Evolutionary conservation across 2,888 invertebrate genomes (phyloP).

Genomic region (Trisateles emortualis): DNA sequence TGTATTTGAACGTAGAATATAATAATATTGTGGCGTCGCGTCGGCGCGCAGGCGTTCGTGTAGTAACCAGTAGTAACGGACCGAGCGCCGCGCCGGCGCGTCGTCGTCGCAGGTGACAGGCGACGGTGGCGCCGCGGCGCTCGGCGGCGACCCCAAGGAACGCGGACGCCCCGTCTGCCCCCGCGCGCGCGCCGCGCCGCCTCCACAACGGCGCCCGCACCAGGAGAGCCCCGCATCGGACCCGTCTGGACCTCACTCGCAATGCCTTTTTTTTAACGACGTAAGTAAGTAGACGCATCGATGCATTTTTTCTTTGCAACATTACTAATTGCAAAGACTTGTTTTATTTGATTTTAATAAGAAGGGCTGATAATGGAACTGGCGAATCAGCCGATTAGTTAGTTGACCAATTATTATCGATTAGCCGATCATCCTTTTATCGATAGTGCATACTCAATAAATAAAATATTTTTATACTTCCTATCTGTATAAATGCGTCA

Average conservation of each 20-base stretch:
- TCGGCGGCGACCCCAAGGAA: slow-evolving; percentile 65
- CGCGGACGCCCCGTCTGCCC: slow-evolving; percentile 51
- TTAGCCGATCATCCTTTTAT: too few relatives aligned
- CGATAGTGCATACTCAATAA: too few relatives aligned
- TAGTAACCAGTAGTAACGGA: slow-evolving; percentile 51
- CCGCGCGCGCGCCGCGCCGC: slow-evolving; percentile 49
- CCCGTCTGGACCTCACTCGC: slow-evolving; percentile 43
- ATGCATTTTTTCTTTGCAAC: background rate
- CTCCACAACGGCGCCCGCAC: slow-evolving; percentile 34
- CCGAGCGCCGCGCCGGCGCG: slow-evolving; percentile 55
- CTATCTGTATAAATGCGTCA: too few relatives aligned
- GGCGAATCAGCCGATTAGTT: too few relatives aligned
- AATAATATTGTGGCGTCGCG: slow-evolving; percentile 50
- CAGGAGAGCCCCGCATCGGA: slow-evolving; percentile 22
- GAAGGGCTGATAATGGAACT: too few relatives aligned
- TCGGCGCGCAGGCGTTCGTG: slow-evolving; percentile 59
- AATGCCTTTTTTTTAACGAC: slow-evolving; percentile 27
- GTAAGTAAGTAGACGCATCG: slow-evolving; percentile 1
- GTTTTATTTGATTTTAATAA: too few relatives aligned
- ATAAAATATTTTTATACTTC: too few relatives aligned
- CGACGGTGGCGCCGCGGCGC: slow-evolving; percentile 80
- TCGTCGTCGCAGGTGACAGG: slow-evolving; percentile 57
- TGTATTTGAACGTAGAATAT: slow-evolving; percentile 30
- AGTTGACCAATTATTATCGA: too few relatives aligned
- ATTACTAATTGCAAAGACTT: background rate